These are phyloP conservation scores for Drosophila pseudoananassae DNA, from an alignment of 1,140 invertebrate species.

Conservation along the genomic window DNA sequence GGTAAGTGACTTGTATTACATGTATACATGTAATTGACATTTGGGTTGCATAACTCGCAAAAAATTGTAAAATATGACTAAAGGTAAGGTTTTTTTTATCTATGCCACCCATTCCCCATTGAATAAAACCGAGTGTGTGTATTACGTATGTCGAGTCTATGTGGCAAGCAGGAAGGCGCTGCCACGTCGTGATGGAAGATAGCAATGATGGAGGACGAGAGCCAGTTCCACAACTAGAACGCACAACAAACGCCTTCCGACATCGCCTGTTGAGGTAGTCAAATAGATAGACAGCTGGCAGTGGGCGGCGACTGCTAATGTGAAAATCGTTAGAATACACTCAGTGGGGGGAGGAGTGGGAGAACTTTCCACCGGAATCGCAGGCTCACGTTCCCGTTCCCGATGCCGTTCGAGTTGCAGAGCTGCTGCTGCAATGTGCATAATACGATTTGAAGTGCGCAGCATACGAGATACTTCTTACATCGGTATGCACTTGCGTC, in stretches of 20 bases:
- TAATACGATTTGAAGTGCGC: slow-evolving; percentile 69
- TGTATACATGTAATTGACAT: slow-evolving; percentile 12
- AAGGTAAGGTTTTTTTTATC: slow-evolving; percentile 22
- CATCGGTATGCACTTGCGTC: slow-evolving; percentile 50
- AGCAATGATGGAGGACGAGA: slow-evolving; percentile 12
- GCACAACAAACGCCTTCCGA: slow-evolving; percentile 64
- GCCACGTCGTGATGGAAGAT: slow-evolving; percentile 44
- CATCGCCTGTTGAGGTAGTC: slow-evolving; percentile 53
- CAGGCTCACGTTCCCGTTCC: slow-evolving; percentile 38
- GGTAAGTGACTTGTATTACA: slow-evolving; percentile 11
- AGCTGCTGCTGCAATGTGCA: slow-evolving; percentile 61
- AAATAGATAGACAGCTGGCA: slow-evolving; percentile 68
- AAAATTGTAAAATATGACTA: slow-evolving; percentile 26
- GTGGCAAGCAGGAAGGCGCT: slow-evolving; percentile 44
- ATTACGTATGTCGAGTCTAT: background rate
- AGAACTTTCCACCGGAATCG: slow-evolving; percentile 55
- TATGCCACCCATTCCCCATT: slow-evolving; percentile 19
- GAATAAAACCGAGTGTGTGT: slow-evolving; percentile 1
- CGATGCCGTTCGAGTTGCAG: slow-evolving; percentile 21
- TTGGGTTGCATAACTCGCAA: slow-evolving; percentile 11
- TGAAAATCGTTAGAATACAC: slow-evolving; percentile 75
- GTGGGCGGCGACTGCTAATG: slow-evolving; percentile 56
- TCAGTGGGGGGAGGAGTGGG: slow-evolving; percentile 27
- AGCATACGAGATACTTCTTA: slow-evolving; percentile 46
- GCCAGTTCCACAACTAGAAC: slow-evolving; percentile 44